These are phyloP conservation scores for Gymnogyps californianus DNA, from an alignment of 2,113 vertebrate species.

Conservation along the genomic window DNA sequence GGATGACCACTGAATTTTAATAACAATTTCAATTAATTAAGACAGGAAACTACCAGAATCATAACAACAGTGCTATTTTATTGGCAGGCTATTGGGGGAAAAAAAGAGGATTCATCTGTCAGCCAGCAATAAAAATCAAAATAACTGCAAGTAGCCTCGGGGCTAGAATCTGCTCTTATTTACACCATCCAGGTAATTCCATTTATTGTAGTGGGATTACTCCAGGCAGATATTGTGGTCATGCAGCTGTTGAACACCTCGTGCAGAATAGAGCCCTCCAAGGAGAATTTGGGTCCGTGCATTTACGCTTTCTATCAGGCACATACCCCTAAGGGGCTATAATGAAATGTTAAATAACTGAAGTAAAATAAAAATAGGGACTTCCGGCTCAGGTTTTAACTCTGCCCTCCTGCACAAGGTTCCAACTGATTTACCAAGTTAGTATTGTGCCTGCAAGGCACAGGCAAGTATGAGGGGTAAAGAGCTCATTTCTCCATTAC, in stretches of 20 bases:
- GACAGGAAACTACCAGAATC: background rate
- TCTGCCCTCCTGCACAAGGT: background rate
- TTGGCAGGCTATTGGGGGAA: background rate
- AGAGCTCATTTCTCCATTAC: constrained; percentile 14
- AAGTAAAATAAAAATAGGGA: constrained; percentile 17
- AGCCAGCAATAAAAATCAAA: constrained; percentile 17
- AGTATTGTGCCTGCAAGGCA: background rate
- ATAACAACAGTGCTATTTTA: background rate
- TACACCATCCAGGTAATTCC: constrained; percentile 46
- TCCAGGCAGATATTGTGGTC: constrained; percentile 3
- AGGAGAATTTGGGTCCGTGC: background rate
- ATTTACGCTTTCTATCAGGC: background rate
- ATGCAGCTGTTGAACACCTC: constrained; percentile 28
- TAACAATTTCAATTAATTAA: constrained; percentile 13
- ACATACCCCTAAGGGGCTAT: background rate
- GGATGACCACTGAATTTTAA: background rate
- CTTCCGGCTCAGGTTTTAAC: constrained; percentile 4
- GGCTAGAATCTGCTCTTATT: constrained; percentile 41
- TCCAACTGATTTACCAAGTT: constrained; percentile 25
- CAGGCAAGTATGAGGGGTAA: background rate
- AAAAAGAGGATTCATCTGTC: background rate
- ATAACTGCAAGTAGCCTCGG: background rate
- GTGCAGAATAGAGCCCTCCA: background rate
- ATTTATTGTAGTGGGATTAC: constrained; percentile 29
- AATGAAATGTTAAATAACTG: constrained; percentile 29